These are phyloP conservation scores for Hirtodrosophila alboralis DNA, from an alignment of 2,888 invertebrate species.

Conservation along the genomic window DNA sequence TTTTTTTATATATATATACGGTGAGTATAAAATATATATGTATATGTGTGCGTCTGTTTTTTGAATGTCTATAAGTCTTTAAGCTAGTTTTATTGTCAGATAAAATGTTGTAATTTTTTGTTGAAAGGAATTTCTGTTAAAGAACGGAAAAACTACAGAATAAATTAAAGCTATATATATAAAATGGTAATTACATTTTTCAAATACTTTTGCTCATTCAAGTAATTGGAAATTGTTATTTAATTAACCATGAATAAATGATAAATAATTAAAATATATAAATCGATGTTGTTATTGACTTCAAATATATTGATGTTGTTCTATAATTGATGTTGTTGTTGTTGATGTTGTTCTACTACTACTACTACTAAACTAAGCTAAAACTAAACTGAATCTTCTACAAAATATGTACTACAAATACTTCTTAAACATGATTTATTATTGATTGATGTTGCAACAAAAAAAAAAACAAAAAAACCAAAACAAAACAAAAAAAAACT, in stretches of 20 bases:
- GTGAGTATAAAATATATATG: constrained; percentile 46
- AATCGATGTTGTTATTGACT: constrained; percentile 79
- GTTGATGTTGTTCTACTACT: constrained; percentile 70
- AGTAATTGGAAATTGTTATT: constrained; percentile 12
- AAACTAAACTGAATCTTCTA: constrained; percentile 40
- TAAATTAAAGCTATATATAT: too few species aligned
- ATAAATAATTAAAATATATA: constrained; percentile 46
- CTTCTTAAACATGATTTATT: constrained; percentile 59
- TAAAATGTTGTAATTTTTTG: constrained; percentile 2
- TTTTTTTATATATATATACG: too few species aligned
- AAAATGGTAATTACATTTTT: constrained; percentile 7
- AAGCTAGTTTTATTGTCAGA: constrained; percentile 16
- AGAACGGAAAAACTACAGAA: constrained; percentile 2
- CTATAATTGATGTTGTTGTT: constrained; percentile 74
- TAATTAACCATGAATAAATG: constrained; percentile 22
- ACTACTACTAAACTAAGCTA: constrained; percentile 54
- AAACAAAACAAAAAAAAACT: constrained; percentile 6
- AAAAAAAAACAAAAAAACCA: constrained; percentile 5
- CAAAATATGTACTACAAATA: constrained; percentile 44
- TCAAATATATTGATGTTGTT: constrained; percentile 79
- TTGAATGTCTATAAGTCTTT: constrained; percentile 32
- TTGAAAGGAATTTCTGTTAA: constrained; percentile 14
- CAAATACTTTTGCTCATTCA: constrained; percentile 10
- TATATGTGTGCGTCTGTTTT: constrained; percentile 38
- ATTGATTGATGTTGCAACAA: constrained; percentile 55